Percentiles rank a stretch among this genome's conserved stretches.
These are phyloP conservation scores for Habrosyne pyritoides DNA, from an alignment of 2,888 invertebrate genomes.

Conservation along the genomic window DNA sequence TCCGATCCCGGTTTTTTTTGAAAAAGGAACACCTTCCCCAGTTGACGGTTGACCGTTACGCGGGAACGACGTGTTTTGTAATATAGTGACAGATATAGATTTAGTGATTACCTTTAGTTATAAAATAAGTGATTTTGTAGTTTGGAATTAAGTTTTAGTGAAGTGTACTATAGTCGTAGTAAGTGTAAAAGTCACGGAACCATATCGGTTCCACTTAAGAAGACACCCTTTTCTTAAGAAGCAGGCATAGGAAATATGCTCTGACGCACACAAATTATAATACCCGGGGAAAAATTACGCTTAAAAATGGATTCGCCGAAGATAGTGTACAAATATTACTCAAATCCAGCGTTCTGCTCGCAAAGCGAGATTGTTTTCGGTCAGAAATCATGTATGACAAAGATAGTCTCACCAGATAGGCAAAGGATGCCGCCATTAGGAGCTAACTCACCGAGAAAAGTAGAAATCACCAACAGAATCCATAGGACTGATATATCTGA, in stretches of 20 bases:
- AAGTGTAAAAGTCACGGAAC: conserved; percentile 1
- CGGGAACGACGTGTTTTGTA: conserved; percentile 38
- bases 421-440: conserved; percentile 72
- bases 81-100: conserved; percentile 5
- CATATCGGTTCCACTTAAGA: conserved; percentile 44
- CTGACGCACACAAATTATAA: conserved; percentile 32
- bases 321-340: conserved; percentile 86
- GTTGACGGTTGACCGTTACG: conserved; percentile 68
- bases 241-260: conserved; percentile 48
- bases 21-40: conserved; percentile 57
- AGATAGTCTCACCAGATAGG: conserved; percentile 56
- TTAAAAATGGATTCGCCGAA: conserved; percentile 75
- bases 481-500: conserved; percentile 77
- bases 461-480: conserved; percentile 65
- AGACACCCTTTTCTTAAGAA: conserved; percentile 48
- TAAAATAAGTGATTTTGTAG: conserved; percentile 15
- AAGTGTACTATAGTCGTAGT: neutral
- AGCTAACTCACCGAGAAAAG: conserved; percentile 74
- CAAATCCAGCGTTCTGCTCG: conserved; percentile 91
- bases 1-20: conserved; percentile 63
- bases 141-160: conserved; percentile 12
- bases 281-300: conserved; percentile 36
- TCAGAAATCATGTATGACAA: conserved; percentile 67
- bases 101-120: conserved; percentile 16
- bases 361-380: conserved; percentile 86